Base-by-base conservation (phyloP, 1,140 invertebrate species). In the Eciton burchellii region DNA sequence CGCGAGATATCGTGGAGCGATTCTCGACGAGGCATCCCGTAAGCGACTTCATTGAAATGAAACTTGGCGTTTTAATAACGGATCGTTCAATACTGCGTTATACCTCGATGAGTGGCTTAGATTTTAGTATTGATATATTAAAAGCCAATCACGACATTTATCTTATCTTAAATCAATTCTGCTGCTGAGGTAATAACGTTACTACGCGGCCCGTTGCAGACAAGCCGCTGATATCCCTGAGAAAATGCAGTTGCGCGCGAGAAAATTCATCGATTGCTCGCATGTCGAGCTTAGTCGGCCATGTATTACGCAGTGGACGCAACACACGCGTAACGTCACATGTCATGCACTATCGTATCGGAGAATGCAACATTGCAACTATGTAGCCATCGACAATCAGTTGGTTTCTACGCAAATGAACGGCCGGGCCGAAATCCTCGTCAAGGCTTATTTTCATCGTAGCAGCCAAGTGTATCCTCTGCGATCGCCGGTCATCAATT, bases 261-360 rank as follows among this genome's bases (percentile, higher is more conserved):
- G 62, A 77, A 56, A 66, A 68, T 65, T 41, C 35, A 72, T 85
- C 73, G 83, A 85, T 84, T 3, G 43, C 59, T 41, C 72, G 52
- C 66, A 41, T 60, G 74, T 84, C 49, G 41, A 4, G 49, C 3
- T 81, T 84, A 82, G 74, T 86, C 70, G 83, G 47, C 54, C 16
- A 54, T 49, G 59, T 71, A 65, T 43, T 47, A 84, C 49, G 47
- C 66, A n/a, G 19, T 14, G 24, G 68, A 16, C 12, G 71, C 54
- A 26, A 43, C n/a, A 62, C 45, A 43, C 57, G 54, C 79, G 24
- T 77, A 66, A 24, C n/a, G 26, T 16, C 54, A 63, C 41, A 59
- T 57, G 45, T 47, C 56, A 81, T 68, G 66, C 21, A 66, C 26
- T n/a, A n/a, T 5, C 11, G 68, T 63, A 84, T 84, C 49, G 49